Evolutionary conservation across 1,140 invertebrate species (phyloP).

Genomic region (Lepidurus apus): DNA sequence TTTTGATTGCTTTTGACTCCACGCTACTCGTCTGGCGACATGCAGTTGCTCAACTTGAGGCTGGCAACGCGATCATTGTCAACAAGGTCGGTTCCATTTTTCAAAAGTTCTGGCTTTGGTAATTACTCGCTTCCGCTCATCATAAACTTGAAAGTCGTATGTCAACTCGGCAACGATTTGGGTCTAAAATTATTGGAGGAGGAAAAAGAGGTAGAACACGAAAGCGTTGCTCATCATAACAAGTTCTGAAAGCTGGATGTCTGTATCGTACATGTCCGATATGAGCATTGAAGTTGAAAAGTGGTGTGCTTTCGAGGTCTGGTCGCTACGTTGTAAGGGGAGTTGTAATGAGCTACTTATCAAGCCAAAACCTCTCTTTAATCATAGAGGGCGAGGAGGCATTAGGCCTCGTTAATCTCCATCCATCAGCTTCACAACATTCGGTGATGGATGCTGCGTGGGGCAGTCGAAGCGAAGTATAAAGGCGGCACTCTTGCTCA

Average conservation of each 20-base stretch:
- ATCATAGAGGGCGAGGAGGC: not conserved
- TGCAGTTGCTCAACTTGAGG: not conserved
- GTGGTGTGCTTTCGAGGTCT: not conserved
- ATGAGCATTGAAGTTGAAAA: not conserved
- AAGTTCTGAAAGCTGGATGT: not conserved
- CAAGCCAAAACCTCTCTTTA: not conserved
- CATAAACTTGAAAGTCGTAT: not conserved
- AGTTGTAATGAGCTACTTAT: not conserved
- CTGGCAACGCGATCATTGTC: not conserved
- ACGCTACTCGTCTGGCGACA: too few relatives aligned
- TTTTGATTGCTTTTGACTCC: too few relatives aligned
- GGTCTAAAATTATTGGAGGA: slow-evolving; percentile 9
- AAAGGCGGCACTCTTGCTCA: not conserved
- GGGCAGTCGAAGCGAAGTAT: not conserved
- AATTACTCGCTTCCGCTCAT: not conserved
- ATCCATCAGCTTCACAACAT: not conserved
- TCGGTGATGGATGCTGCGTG: not conserved
- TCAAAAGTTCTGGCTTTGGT: not conserved
- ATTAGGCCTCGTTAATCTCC: slow-evolving; percentile 4
- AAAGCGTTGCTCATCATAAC: slow-evolving; percentile 2
- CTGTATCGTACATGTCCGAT: not conserved
- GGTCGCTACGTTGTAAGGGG: not conserved
- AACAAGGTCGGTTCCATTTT: not conserved
- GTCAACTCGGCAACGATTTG: not conserved
- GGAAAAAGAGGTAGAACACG: not conserved